Evolutionary conservation across 2,888 invertebrate genomes (phyloP), one percentile per base, ranked within the genome.

Genomic region (Nomada hirtipes): DNA sequence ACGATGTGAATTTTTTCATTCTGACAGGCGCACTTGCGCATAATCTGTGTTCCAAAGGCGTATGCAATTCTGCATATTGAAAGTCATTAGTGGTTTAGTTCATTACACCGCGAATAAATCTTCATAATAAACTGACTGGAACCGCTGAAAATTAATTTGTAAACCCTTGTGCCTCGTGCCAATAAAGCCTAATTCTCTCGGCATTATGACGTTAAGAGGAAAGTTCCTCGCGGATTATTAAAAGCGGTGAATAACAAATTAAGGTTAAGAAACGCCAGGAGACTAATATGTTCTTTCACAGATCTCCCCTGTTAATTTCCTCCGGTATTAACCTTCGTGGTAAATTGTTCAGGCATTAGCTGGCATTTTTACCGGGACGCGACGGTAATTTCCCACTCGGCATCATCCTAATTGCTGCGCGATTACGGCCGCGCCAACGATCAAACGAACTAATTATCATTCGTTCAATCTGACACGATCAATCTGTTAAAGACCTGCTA

Each of bases 281-380:
- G 59, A 53, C 76, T 76, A 64, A 70, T 55, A 52, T n/a, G 57
- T 70, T 69, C 47, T 29, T 50, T 15, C 11, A 64, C 65, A 65
- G 64, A 55, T 65, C 68, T 55, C 23, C 67, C 47, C 77, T 29
- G 61, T 61, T 74, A 60, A 74, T 77, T 67, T 60, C 53, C 59
- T 60, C 59, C 44, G 52, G 60, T 69, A 70, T 76, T 65, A 68
- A 70, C 47, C 64, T 60, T 76, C 52, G 60, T n/a, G 52, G 69
- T 65, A 70, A 79, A 79, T 79, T 70, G 70, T 79, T 53, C 76
- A 63, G 23, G 64, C 76, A 79, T 79, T 76, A 76, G 59, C 64
- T 36, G 44, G 42, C 36, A 64, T 76, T 79, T 76, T 79, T 76
- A 64, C 29, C 69, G 52, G 44, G 29, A 57, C n/a, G 44, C 50